Evolutionary conservation across 2,797 vertebrate genomes (phyloP).

Genomic region (Pseudochromis fuscus): DNA sequence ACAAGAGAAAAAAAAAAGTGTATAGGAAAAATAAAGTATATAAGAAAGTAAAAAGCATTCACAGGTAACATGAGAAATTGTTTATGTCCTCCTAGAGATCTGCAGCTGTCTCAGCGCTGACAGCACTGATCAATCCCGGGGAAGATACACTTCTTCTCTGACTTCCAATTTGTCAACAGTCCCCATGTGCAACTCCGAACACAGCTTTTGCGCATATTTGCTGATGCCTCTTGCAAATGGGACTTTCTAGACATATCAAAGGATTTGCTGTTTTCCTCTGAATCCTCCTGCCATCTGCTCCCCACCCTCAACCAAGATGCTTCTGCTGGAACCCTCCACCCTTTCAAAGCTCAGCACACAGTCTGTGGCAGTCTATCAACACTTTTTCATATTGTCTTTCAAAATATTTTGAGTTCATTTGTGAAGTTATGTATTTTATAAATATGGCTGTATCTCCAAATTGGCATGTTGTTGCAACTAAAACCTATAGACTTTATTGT

Average conservation of each 20-base stretch:
- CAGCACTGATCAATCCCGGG: conserved; percentile 10
- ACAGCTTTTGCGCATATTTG: conserved; percentile 63
- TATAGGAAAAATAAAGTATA: no score
- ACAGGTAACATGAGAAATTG: neutral
- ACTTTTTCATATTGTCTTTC: conserved; percentile 11
- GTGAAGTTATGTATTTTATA: conserved; percentile 18
- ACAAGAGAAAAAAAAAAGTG: no score
- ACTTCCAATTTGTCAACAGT: conserved; percentile 64
- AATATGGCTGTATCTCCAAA: neutral
- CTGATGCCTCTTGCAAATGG: conserved; percentile 55
- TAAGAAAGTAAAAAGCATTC: neutral
- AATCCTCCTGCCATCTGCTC: conserved; percentile 72
- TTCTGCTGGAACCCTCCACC: conserved; percentile 41
- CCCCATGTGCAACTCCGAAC: conserved; percentile 36
- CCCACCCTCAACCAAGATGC: conserved; percentile 58
- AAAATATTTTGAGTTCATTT: conserved; percentile 26
- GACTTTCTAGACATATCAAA: conserved; percentile 65
- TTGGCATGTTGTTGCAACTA: neutral
- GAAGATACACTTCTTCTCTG: conserved; percentile 21
- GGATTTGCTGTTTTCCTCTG: conserved; percentile 53
- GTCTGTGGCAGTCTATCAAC: conserved; percentile 26
- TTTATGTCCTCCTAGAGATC: neutral
- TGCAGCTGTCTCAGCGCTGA: conserved; percentile 1
- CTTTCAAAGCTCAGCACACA: conserved; percentile 37
- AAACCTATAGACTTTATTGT: conserved; percentile 8